Conservation (phyloP, 2,113 vertebrate species). For the Spermophilus dauricus region DNA sequence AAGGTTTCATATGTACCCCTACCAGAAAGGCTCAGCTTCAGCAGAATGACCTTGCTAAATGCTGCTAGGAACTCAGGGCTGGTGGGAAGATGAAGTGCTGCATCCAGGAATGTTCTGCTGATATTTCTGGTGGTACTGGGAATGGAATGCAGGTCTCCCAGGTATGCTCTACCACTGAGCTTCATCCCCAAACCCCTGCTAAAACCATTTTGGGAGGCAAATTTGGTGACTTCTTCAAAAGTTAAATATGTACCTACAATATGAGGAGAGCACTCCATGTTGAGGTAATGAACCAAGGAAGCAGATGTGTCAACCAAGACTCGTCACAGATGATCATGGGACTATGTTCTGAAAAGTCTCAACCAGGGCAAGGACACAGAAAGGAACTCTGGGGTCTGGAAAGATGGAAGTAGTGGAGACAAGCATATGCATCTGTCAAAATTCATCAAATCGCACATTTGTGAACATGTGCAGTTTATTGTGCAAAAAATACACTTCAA, state of each 20-base stretch:
- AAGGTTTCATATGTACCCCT: fast-evolving
- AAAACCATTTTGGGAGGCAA: fast-evolving
- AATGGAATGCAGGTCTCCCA: too few relatives aligned
- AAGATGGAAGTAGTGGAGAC: too few relatives aligned
- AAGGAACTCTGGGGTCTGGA: background rate
- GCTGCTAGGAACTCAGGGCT: background rate
- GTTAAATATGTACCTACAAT: background rate
- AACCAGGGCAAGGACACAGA: background rate
- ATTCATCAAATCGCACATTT: too few relatives aligned
- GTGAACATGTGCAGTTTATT: background rate
- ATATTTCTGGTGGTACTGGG: too few relatives aligned
- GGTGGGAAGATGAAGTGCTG: too few relatives aligned
- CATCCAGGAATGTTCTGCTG: too few relatives aligned
- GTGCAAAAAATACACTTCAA: background rate
- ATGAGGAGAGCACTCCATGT: too few relatives aligned
- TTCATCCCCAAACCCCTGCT: too few relatives aligned
- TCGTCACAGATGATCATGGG: too few relatives aligned
- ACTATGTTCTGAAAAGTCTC: too few relatives aligned
- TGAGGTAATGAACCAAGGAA: too few relatives aligned
- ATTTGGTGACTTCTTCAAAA: background rate
- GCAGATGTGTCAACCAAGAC: background rate
- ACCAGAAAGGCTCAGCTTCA: background rate
- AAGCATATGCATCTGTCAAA: background rate
- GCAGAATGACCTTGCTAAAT: fast-evolving
- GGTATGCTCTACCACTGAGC: too few relatives aligned